Conservation (phyloP, 2,113 vertebrate genomes). For the Dinomys branickii region DNA sequence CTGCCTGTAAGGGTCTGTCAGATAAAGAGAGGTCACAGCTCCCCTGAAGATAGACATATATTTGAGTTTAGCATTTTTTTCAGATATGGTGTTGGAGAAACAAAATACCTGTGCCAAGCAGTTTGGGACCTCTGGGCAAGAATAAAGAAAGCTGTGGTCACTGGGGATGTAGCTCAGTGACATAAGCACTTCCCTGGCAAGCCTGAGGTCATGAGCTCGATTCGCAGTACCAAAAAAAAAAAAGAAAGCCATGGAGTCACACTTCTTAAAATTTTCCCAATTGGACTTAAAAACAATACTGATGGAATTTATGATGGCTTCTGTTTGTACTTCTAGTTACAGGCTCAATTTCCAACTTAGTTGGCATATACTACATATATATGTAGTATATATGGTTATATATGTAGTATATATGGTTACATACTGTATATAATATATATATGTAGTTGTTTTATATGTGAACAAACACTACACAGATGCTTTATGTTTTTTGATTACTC, state of each 20-base stretch:
- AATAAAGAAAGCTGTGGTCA: neutral
- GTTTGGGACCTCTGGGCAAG: neutral
- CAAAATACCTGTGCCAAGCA: slow-evolving; percentile 16
- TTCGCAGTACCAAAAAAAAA: too few relatives aligned
- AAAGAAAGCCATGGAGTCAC: neutral
- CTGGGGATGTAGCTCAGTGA: too few relatives aligned
- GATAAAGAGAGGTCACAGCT: neutral
- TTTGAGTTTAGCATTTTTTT: slow-evolving; percentile 5
- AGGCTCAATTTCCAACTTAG: slow-evolving; percentile 58
- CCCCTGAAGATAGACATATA: neutral
- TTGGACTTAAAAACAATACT: neutral
- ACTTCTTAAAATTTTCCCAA: slow-evolving; percentile 26
- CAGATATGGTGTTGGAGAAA: neutral
- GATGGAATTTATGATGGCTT: neutral
- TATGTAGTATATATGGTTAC: too few relatives aligned
- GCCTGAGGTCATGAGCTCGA: too few relatives aligned
- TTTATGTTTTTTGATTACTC: slow-evolving; percentile 66
- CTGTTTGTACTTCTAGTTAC: slow-evolving; percentile 5
- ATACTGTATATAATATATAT: slow-evolving; percentile 12
- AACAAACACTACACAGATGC: slow-evolving; percentile 66
- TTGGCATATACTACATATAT: neutral
- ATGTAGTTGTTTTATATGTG: slow-evolving; percentile 59
- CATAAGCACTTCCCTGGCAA: too few relatives aligned
- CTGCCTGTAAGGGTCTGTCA: neutral
- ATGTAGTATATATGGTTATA: too few relatives aligned